These are phyloP conservation scores for Macropis europaea DNA, from an alignment of 2,888 invertebrate genomes.

Conservation along the genomic window DNA sequence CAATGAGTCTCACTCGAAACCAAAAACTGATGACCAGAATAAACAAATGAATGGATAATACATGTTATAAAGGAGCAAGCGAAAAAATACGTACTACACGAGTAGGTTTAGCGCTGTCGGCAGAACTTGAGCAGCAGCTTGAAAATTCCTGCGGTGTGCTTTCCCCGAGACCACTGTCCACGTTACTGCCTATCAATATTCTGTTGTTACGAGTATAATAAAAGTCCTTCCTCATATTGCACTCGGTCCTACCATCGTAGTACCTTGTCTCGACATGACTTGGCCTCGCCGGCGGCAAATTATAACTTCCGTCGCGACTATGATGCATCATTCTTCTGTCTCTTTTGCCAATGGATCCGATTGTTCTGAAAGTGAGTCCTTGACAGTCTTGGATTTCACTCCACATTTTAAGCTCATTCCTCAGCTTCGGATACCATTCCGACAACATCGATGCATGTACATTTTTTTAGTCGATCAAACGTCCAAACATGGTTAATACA, in stretches of 20 bases:
- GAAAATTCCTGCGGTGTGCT: constrained; percentile 79
- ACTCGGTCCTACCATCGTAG: constrained; percentile 71
- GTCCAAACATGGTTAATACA: constrained; percentile 52
- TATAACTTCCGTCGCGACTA: constrained; percentile 75
- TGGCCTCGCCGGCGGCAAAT: constrained; percentile 70
- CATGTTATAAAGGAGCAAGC: constrained; percentile 40
- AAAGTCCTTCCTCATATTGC: constrained; percentile 74
- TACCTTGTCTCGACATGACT: constrained; percentile 71
- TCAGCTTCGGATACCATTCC: constrained; percentile 36
- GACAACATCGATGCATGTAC: constrained; percentile 37
- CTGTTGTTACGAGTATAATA: constrained; percentile 75
- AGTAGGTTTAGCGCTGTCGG: constrained; percentile 77
- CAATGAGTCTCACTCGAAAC: constrained; percentile 34
- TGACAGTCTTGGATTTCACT: constrained; percentile 60
- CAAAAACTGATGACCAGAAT: background rate
- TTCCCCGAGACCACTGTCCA: constrained; percentile 78
- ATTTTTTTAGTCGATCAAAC: constrained; percentile 43
- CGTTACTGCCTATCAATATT: constrained; percentile 75
- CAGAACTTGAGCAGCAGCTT: constrained; percentile 79
- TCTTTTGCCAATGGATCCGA: constrained; percentile 77
- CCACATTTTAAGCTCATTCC: constrained; percentile 28
- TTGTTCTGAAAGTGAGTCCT: constrained; percentile 77
- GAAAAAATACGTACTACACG: constrained; percentile 74
- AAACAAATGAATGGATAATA: background rate
- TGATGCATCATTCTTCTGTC: constrained; percentile 74